Percentiles rank a stretch among this genome's conserved stretches.
Evolutionary conservation across 2,797 vertebrate genomes (phyloP).

Genomic region (Pantherophis alleghaniensis): DNA sequence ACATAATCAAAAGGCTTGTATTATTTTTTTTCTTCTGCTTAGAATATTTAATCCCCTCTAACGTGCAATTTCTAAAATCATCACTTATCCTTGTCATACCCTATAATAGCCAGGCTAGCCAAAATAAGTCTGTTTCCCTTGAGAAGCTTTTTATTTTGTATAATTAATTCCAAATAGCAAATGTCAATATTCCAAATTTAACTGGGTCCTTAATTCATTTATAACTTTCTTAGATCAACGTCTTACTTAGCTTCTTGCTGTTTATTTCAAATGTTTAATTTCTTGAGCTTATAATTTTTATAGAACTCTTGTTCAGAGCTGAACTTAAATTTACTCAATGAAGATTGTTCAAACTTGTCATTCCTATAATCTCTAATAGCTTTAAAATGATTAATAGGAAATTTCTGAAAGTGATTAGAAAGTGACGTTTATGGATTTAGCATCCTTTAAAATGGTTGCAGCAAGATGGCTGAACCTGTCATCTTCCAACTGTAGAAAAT

Average conservation of each 20-base stretch:
- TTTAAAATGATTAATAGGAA: neutral
- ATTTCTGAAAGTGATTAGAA: neutral
- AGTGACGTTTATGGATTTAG: neutral
- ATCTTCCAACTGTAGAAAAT: neutral
- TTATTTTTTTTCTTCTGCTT: neutral
- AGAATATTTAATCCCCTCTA: neutral
- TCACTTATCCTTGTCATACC: neutral
- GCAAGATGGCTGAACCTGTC: neutral
- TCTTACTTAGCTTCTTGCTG: neutral
- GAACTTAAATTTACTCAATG: neutral
- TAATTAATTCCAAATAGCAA: neutral
- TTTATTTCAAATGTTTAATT: neutral
- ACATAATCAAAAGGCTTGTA: neutral
- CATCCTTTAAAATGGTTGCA: neutral
- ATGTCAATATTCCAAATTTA: neutral
- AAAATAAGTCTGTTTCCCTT: neutral
- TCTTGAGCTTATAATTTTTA: neutral
- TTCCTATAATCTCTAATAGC: neutral
- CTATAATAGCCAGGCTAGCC: neutral
- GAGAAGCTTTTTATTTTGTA: neutral
- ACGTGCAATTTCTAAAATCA: neutral
- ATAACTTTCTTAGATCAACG: neutral
- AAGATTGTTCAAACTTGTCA: neutral
- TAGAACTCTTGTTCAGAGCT: neutral
- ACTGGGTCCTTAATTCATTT: neutral